Evolutionary conservation across 2,888 invertebrate species (phyloP).

Genomic region (Enchytraeus crypticus): DNA sequence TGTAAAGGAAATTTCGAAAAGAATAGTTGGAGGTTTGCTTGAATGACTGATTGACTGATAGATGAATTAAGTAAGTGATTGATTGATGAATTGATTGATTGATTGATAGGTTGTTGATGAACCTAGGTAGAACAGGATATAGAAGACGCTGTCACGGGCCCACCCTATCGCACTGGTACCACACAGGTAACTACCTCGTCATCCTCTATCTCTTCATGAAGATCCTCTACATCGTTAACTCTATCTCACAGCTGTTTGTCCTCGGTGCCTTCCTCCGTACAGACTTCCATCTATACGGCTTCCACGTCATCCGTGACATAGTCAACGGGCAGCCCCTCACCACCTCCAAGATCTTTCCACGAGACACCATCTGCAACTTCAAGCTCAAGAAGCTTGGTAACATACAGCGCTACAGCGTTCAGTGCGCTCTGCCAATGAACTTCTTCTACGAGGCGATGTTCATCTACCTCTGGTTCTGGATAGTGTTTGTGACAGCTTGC

Average conservation of each 20-base stretch:
- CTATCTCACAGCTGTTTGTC: constrained; percentile 50
- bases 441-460: constrained; percentile 24
- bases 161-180: too few species aligned
- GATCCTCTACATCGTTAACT: constrained; percentile 47
- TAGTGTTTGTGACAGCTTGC: constrained; percentile 18
- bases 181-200: constrained; percentile 49
- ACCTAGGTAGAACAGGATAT: too few species aligned
- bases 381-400: constrained; percentile 23
- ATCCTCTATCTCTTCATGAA: constrained; percentile 50
- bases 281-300: constrained; percentile 30
- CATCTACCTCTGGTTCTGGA: constrained; percentile 25
- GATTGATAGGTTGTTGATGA: neutral
- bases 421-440: constrained; percentile 27
- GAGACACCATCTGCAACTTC: constrained; percentile 27
- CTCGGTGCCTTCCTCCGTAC: constrained; percentile 51
- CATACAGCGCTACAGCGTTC: constrained; percentile 21
- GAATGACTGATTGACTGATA: neutral
- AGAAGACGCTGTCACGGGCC: too few species aligned
- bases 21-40: neutral
- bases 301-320: constrained; percentile 22
- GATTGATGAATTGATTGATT: neutral
- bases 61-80: neutral
- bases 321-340: constrained; percentile 17
- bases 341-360: constrained; percentile 24
- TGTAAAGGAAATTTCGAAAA: too few species aligned